These are phyloP conservation scores for Seira ritae DNA, from an alignment of 2,888 invertebrate species.

Conservation along the genomic window DNA sequence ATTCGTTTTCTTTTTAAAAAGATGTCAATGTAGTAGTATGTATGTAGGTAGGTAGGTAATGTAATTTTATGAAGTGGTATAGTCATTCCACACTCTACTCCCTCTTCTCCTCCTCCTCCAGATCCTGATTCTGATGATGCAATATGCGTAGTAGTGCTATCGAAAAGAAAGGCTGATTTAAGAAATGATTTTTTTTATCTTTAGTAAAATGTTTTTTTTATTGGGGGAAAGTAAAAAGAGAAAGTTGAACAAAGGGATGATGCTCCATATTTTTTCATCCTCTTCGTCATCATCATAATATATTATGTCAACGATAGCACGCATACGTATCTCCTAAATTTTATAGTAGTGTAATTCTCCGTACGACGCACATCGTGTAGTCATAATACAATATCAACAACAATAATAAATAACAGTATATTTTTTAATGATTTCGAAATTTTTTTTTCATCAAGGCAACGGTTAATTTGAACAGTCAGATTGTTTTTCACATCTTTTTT, in stretches of 20 bases:
- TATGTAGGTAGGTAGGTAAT: no score
- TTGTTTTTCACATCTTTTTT: constrained; percentile 57
- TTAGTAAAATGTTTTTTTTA: not conserved
- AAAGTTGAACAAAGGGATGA: not conserved
- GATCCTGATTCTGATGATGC: no score
- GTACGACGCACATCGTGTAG: constrained; percentile 57
- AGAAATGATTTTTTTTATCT: no score
- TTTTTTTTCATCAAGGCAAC: constrained; percentile 59
- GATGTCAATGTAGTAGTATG: no score
- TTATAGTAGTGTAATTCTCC: constrained; percentile 52
- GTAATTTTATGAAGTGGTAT: no score
- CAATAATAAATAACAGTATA: constrained; percentile 36
- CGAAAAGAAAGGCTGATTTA: no score
- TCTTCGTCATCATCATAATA: not conserved
- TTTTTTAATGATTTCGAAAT: constrained; percentile 53
- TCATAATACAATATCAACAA: constrained; percentile 35
- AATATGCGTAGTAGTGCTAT: no score
- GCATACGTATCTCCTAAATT: constrained; percentile 60
- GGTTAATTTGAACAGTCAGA: constrained; percentile 67
- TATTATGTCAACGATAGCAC: constrained; percentile 61
- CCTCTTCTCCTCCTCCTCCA: no score
- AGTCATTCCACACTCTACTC: not conserved
- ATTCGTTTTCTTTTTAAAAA: no score
- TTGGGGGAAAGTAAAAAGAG: not conserved
- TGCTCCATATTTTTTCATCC: not conserved